Base-by-base conservation (phyloP, 2,888 invertebrate species). In the Hydropsyche betteni region DNA sequence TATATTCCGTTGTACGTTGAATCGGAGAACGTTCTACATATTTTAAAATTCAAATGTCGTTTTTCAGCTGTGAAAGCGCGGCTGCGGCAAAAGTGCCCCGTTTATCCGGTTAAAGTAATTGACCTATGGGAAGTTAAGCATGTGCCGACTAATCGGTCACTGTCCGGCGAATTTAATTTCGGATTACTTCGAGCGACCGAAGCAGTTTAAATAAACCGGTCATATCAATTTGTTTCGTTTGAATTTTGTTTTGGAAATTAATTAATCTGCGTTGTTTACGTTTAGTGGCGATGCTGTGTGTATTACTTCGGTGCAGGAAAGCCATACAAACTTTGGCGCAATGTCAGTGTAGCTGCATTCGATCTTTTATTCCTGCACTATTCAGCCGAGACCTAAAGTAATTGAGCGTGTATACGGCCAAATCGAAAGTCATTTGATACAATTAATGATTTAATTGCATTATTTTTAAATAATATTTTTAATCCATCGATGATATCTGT, bases 321-420 rank as follows among this genome's bases (percentile, higher is more conserved):
- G 12, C 7, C 53, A 53, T 14, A 53, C 14, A 7, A 53, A 53
- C 53, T 12, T 53, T 53, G 14, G 53, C 14, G 53, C 53, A 53
- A 8, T 6, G 52, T 24, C 53, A 14, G 68, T 74, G 14, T 52
- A 74, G 64, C 50, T 74, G 74, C 74, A 74, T 74, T 74, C 68
- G 68, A 74, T 68, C 74, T 51, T 51, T 74, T 74, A 74, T 68
- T 68, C 68, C 74, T 68, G 68, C 68, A 52, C 53, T 68, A 74
- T 74, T 74, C 68, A 53, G 14, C 52, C 50, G 69, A 52, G 52
- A 8, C 7, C 24, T 6, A 69, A 33, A 69, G 69, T 69, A 69
- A 69, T 69, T 69, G 69, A 44, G 51, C 51, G 14, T 16, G n/a
- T 12, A 69, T 69, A 51, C 51, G 24, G 2, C 24, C 24, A 24